These are phyloP conservation scores for Rhizomys pruinosus DNA, from an alignment of 2,113 vertebrate genomes.

Conservation along the genomic window DNA sequence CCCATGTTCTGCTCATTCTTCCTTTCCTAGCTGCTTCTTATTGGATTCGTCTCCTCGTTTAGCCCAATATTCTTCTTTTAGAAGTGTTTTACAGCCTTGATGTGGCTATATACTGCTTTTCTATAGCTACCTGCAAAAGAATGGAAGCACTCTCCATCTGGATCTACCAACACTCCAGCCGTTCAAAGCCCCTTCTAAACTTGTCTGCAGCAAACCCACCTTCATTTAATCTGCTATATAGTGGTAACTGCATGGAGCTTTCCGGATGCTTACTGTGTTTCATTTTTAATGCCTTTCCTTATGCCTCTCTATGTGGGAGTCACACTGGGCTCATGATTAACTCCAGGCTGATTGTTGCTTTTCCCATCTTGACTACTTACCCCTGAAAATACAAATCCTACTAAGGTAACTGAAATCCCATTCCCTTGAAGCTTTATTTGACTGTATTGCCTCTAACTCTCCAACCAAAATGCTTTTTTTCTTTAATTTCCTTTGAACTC, in stretches of 20 bases:
- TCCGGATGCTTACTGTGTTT: background rate
- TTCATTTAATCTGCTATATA: background rate
- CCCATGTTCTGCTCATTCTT: background rate
- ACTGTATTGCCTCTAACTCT: rapidly evolving
- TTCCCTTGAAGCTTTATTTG: background rate
- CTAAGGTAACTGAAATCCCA: background rate
- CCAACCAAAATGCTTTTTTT: background rate
- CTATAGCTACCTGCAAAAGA: background rate
- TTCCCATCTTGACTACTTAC: background rate
- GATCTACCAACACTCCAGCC: background rate
- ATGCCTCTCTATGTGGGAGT: background rate
- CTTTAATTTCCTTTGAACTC: background rate
- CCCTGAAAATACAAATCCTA: background rate
- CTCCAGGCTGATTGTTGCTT: background rate
- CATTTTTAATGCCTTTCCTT: background rate
- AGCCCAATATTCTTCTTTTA: background rate
- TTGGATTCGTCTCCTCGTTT: background rate
- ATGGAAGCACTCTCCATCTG: background rate
- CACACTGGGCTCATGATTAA: background rate
- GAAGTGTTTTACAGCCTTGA: background rate
- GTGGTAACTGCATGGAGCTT: background rate
- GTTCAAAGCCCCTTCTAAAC: background rate
- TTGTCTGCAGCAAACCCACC: background rate
- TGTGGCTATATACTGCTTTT: background rate
- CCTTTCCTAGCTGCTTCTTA: background rate